Conservation (phyloP, 2,888 invertebrate species). For the Cecidostiba fungosa region DNA sequence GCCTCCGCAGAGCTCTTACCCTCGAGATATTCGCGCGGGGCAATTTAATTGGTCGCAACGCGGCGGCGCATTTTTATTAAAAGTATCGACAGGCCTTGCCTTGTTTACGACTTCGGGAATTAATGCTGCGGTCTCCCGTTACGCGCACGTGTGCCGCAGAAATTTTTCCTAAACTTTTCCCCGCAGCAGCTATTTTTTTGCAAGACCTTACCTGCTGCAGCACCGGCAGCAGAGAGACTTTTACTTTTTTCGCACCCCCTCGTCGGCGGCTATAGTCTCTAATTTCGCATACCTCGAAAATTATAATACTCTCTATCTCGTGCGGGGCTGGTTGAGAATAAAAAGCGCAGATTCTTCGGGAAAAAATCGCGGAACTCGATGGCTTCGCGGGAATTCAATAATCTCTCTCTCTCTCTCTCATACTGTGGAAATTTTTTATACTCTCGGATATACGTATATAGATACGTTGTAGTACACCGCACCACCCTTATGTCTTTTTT, state of each 20-base stretch:
- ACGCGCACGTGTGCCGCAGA: conserved; percentile 27
- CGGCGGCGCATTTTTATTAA: conserved; percentile 75
- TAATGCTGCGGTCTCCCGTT: conserved; percentile 69
- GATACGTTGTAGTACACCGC: neutral
- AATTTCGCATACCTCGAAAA: conserved; percentile 58
- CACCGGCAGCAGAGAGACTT: too few relatives aligned
- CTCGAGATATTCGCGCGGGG: conserved; percentile 61
- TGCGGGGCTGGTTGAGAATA: neutral
- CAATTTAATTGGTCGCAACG: conserved; percentile 77
- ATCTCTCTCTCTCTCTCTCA: conserved; percentile 54
- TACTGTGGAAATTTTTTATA: conserved; percentile 18
- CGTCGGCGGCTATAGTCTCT: neutral
- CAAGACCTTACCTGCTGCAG: neutral
- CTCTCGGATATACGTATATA: neutral
- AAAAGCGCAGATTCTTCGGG: conserved; percentile 18
- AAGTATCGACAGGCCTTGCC: conserved; percentile 77
- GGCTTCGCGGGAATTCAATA: conserved; percentile 61
- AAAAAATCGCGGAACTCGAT: conserved; percentile 56
- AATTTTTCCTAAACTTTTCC: conserved; percentile 25
- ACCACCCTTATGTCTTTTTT: neutral
- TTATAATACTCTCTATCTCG: too few relatives aligned
- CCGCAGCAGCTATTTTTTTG: neutral
- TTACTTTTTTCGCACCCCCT: neutral
- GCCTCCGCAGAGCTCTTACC: neutral
- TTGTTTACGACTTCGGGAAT: conserved; percentile 78